A percentile compares a stretch with the other conserved stretches of the same genome.
phyloP scores from a whole-genome alignment of 2,113 vertebrate species.

The Myrmecobius fasciatus region DNA sequence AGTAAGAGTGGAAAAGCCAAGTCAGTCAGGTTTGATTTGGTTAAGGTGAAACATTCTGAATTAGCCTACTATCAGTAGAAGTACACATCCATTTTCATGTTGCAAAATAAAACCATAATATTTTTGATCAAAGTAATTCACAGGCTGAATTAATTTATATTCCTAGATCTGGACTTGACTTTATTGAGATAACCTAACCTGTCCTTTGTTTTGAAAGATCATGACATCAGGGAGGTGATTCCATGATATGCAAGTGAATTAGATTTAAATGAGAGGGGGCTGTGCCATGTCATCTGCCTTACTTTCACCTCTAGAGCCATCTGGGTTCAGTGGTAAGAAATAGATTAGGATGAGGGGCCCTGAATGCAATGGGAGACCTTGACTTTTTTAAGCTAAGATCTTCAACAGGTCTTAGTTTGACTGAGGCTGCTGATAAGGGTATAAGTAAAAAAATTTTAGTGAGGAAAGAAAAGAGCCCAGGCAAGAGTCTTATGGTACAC shows the following conservation, averaged over 20 bases:
- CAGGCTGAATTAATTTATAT: background rate
- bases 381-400: no score
- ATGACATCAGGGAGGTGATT: no score
- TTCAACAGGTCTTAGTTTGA: no score
- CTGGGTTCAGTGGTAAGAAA: no score
- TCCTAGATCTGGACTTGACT: background rate
- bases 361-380: no score
- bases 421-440: background rate
- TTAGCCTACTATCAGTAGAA: background rate
- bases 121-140: background rate
- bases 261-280: no score
- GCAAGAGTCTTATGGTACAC: background rate
- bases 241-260: no score
- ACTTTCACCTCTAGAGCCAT: no score
- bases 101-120: background rate
- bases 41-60: background rate
- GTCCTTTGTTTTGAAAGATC: no score
- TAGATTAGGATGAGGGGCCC: no score
- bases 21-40: background rate
- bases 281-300: no score
- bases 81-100: background rate
- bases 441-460: background rate
- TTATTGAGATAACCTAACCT: background rate
- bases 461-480: background rate
- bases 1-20: background rate